Percentiles rank a stretch among this genome's conserved stretches.
phyloP scores from a whole-genome alignment of 1,140 invertebrate genomes.

The Oscheius sp. region DNA sequence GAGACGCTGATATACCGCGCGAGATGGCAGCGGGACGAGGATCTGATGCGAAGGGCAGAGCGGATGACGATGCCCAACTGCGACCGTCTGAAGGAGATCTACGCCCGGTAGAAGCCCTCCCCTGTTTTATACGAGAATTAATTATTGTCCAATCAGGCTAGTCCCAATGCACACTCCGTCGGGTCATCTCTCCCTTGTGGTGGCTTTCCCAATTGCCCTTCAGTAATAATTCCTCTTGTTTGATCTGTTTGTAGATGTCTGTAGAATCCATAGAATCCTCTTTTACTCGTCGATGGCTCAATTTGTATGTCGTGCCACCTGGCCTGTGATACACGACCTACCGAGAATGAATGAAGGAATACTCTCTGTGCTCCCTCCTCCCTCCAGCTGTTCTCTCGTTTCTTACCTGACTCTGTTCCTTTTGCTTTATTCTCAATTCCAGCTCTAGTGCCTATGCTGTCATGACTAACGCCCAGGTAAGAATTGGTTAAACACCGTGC shows the following conservation, averaged over 20 bases:
- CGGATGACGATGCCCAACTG: slow-evolving; percentile 83
- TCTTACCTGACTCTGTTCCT: too few species aligned
- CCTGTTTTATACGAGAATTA: background rate
- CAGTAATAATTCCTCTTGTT: too few species aligned
- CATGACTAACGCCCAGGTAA: too few species aligned
- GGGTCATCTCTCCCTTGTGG: background rate
- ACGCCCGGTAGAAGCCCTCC: slow-evolving; percentile 41
- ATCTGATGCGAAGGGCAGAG: slow-evolving; percentile 75
- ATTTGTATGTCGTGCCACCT: background rate
- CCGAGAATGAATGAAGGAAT: too few species aligned
- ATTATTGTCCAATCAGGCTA: background rate
- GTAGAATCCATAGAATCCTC: too few species aligned
- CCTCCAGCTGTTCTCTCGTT: too few species aligned
- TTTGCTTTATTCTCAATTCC: too few species aligned
- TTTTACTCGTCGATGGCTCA: too few species aligned
- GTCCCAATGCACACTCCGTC: background rate
- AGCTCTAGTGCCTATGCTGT: too few species aligned
- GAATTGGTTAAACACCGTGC: too few species aligned
- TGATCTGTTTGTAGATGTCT: background rate
- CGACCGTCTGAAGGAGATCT: slow-evolving; percentile 74
- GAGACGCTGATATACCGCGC: slow-evolving; percentile 85
- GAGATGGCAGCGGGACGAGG: slow-evolving; percentile 75
- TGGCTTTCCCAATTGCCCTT: too few species aligned
- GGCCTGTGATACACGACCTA: slow-evolving; percentile 6
- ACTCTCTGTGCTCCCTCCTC: too few species aligned